These are phyloP conservation scores for Zosterops borbonicus DNA, from an alignment of 2,113 vertebrate species.

Conservation along the genomic window DNA sequence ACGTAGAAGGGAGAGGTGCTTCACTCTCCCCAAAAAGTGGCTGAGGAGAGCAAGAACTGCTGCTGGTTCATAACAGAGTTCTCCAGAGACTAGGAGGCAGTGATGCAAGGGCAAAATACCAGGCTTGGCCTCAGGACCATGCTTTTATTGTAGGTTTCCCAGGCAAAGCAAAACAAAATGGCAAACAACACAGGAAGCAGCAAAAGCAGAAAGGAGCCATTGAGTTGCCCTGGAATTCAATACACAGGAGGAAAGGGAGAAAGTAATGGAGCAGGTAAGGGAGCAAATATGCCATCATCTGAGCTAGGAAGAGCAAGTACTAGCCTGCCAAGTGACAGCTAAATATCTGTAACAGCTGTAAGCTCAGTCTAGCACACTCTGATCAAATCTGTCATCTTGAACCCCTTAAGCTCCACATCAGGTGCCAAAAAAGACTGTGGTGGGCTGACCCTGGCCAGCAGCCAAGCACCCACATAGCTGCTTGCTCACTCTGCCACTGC, in stretches of 20 bases:
- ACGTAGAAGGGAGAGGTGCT: fast-evolving
- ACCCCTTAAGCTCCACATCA: fast-evolving
- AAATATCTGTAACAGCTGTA: background rate
- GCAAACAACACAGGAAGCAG: background rate
- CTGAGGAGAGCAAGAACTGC: background rate
- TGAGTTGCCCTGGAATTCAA: background rate
- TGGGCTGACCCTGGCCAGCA: background rate
- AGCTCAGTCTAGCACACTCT: background rate
- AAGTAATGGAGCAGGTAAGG: background rate
- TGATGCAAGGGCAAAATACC: background rate
- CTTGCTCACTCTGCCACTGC: background rate
- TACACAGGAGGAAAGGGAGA: background rate
- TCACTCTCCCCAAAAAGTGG: background rate
- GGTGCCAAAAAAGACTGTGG: background rate
- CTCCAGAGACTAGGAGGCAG: background rate
- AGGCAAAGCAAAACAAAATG: background rate
- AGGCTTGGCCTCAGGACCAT: background rate
- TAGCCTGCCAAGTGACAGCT: background rate
- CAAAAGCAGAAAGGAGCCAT: background rate
- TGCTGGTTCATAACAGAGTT: background rate
- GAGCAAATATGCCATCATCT: background rate
- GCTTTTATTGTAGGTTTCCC: background rate
- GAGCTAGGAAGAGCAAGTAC: background rate
- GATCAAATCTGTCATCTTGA: background rate
- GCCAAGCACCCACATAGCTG: background rate